Base-by-base conservation (phyloP, 1,140 invertebrate genomes). In the Pogonus chalceus region DNA sequence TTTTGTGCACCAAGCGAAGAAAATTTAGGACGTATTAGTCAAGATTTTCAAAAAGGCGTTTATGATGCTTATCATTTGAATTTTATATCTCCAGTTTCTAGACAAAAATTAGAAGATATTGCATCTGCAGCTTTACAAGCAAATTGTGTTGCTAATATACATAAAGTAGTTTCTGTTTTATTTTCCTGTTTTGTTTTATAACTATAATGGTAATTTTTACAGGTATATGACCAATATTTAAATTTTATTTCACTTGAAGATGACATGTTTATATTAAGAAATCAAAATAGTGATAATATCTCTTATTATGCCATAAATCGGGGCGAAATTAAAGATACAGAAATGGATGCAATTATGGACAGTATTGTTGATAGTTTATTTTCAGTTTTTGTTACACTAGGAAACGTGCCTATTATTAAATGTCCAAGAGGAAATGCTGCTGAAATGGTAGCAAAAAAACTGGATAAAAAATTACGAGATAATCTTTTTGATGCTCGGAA, bases 191-290 rank as follows among this genome's bases (percentile, higher is more conserved):
- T 2, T 18, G 20, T 2, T 35, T 51, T 47, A 43, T 60, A 35
- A 54, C 20, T 18, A 16, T 53, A 48, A 16, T 12, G 20, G 46
- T 49, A 58, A 62, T 58, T 58, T 46, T 69, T 65, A 31, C 54
- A 84, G 82, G 79, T 97, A 31, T 96, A 83, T 72, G 94, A 97
- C 73, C 96, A 99, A 71, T 98, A 98, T 80, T 77, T 98, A 24
- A 98, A 98, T 76, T 99, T 99, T 68, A 98, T 99, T 62, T 90
- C 90, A 23, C 74, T 99, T 52, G 97, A 99, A 79, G 94, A 99
- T 73, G 94, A 99, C 69, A 80, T 99, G 71, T 99, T 98, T 73
- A 84, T 93, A 56, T 75, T 99, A 53, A 84, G 87, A 67, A 89
- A 96, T 72, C 91, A 95, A 71, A 89, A 92, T 64, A 88, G 88